phyloP scores from a whole-genome alignment of 1,140 invertebrate genomes.

The Sinella curviseta region DNA sequence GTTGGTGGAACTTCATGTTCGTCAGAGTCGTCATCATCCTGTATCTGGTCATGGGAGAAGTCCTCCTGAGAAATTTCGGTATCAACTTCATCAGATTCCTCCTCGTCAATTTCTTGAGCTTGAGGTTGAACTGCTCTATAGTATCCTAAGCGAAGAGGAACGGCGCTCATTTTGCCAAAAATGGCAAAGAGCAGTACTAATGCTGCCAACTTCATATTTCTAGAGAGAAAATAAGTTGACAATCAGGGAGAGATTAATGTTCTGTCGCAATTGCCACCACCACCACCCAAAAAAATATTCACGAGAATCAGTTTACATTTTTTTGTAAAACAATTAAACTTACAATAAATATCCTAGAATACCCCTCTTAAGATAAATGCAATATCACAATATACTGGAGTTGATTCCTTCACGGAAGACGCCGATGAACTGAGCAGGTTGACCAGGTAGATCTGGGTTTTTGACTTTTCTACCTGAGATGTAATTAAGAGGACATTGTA shows the following conservation, averaged over 20 bases:
- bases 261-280: neutral
- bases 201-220: slow-evolving; percentile 26
- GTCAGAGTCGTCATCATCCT: slow-evolving; percentile 1
- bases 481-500: slow-evolving; percentile 21
- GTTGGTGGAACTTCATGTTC: slow-evolving; percentile 1
- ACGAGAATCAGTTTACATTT: neutral
- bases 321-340: neutral
- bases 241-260: too few species aligned
- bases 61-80: slow-evolving; percentile 1
- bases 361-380: neutral
- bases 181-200: slow-evolving; percentile 24
- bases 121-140: neutral
- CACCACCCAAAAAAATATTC: neutral
- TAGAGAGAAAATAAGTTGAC: too few species aligned
- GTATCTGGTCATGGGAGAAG: neutral
- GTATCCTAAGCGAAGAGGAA: neutral
- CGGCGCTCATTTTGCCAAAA: slow-evolving; percentile 23
- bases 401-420: slow-evolving; percentile 27
- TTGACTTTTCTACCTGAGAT: slow-evolving; percentile 22
- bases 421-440: slow-evolving; percentile 29
- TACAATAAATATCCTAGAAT: slow-evolving; percentile 14
- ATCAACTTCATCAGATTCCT: slow-evolving; percentile 20
- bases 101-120: neutral
- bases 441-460: slow-evolving; percentile 32
- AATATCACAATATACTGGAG: slow-evolving; percentile 8